phyloP scores from a whole-genome alignment of 2,888 invertebrate species.

The Gortyna flavago region DNA sequence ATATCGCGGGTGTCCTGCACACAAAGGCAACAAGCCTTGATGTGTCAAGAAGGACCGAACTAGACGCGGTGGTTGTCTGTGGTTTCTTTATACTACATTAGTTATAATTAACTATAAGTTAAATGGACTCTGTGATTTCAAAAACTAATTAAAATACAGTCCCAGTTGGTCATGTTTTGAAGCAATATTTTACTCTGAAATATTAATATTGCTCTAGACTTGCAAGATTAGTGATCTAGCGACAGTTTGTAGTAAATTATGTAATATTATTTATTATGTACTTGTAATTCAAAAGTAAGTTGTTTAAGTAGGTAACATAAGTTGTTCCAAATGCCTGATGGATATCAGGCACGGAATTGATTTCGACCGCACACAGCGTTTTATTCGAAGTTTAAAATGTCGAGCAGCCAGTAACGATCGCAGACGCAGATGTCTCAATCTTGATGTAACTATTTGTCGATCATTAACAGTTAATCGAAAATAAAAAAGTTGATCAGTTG shows the following conservation, averaged over 20 bases:
- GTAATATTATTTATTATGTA: neutral
- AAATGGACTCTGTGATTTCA: slow-evolving; percentile 32
- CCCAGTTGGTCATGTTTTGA: slow-evolving; percentile 2
- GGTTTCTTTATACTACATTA: slow-evolving; percentile 44
- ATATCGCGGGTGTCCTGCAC: slow-evolving; percentile 66
- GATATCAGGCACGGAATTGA: neutral
- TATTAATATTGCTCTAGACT: slow-evolving; percentile 22
- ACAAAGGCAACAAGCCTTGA: slow-evolving; percentile 70
- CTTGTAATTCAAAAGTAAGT: slow-evolving; percentile 10
- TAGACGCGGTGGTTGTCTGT: slow-evolving; percentile 16
- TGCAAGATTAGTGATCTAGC: slow-evolving; percentile 23
- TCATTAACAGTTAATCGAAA: neutral
- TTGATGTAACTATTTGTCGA: slow-evolving; percentile 11
- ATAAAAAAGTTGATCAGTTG: slow-evolving; percentile 1
- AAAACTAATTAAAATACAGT: slow-evolving; percentile 40
- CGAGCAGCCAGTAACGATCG: slow-evolving; percentile 7
- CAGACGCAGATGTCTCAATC: slow-evolving; percentile 13
- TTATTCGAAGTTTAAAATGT: slow-evolving; percentile 8
- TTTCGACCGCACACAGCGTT: slow-evolving; percentile 14
- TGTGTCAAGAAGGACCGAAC: slow-evolving; percentile 74
- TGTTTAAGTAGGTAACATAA: neutral
- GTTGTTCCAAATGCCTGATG: neutral
- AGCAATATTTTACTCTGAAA: slow-evolving; percentile 14
- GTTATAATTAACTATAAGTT: slow-evolving; percentile 33
- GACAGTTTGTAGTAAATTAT: slow-evolving; percentile 18